phyloP scores from a whole-genome alignment of 2,113 vertebrate species.

The Oreocharis arfaki region DNA sequence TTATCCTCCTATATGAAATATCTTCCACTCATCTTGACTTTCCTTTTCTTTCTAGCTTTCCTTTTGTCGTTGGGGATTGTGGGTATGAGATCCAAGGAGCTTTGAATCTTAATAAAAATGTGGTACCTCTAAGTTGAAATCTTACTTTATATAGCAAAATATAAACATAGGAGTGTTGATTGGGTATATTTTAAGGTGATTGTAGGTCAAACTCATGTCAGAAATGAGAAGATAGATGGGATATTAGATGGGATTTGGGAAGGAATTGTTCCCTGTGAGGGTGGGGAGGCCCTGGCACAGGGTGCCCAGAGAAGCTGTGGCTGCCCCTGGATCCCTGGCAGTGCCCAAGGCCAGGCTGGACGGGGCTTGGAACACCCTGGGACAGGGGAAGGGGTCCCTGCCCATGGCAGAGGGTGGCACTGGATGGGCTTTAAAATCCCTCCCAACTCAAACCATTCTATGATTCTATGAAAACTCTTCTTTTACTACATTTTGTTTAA shows the following conservation, averaged over 20 bases:
- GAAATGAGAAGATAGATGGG: not conserved
- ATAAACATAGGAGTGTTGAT: not conserved
- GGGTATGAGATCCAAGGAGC: not conserved
- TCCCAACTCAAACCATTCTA: not conserved
- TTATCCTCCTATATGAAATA: not conserved
- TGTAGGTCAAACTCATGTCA: not conserved
- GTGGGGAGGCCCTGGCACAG: not conserved
- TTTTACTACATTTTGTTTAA: not conserved
- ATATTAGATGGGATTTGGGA: not conserved
- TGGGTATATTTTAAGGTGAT: not conserved
- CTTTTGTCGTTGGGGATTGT: accelerated
- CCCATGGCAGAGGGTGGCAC: not conserved
- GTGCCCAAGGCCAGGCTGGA: not conserved
- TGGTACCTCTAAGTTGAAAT: not conserved
- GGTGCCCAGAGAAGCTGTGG: not conserved
- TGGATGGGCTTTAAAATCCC: accelerated
- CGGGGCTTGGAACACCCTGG: not conserved
- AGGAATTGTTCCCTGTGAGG: not conserved
- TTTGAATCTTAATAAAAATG: not conserved
- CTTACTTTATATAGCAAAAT: not conserved
- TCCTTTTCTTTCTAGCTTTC: not conserved
- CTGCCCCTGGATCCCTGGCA: not conserved
- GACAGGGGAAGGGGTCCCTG: not conserved
- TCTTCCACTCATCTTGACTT: not conserved
- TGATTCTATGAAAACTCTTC: not conserved